Evolutionary conservation across 2,888 invertebrate species (phyloP), one percentile per base, ranked within the genome.

Genomic region (Caenorhabditis panamensis): DNA sequence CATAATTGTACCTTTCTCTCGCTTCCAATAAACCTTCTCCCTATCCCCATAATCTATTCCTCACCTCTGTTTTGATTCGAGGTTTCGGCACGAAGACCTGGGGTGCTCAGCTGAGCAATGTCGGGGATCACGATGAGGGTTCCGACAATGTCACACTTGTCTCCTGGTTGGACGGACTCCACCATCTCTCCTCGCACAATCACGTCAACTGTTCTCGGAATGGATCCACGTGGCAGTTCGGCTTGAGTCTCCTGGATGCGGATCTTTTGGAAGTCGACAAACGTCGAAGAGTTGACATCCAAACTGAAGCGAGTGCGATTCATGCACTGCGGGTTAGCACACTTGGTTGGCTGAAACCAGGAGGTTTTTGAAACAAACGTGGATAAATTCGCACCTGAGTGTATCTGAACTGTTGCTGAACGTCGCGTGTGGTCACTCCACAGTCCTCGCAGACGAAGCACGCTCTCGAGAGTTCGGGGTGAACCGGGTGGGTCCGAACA

Each of bases 241-340:
- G 97, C 97, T 85, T 96, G 96, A 92, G 96, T 96, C 92, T 99
- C 99, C 92, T 99, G 99, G 84, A 99, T 95, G 92, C 96, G 96
- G 0, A 99, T 89, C 92, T 99, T 99, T 92, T 99, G 99, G 92
- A 98, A 99, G 92, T 98, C 97, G 86, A 96, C 93, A 92, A 99
- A 98, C 91, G 98, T 95, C 0, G 97, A 98, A n/a, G 96, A 96
- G 92, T 96, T 96, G 8, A 96, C 94, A 89, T 98, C 96, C 82
- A 99, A 92, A 93, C 95, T 94, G 91, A 99, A 99, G 36, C 95
- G 93, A 0, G 95, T 93, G 16, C 97, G 93, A 91, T 99, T 99
- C 68, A 94, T 94, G 91, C 99, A 99, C 1, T 96, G 95, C 1
- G 96, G 96, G 93, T 99, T 99, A 5, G 95, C 93, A 91, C 99